Percentiles rank a stretch among this genome's conserved stretches.
phyloP scores from a whole-genome alignment of 2,888 invertebrate species.

The Eueremaeus valkanovi region DNA sequence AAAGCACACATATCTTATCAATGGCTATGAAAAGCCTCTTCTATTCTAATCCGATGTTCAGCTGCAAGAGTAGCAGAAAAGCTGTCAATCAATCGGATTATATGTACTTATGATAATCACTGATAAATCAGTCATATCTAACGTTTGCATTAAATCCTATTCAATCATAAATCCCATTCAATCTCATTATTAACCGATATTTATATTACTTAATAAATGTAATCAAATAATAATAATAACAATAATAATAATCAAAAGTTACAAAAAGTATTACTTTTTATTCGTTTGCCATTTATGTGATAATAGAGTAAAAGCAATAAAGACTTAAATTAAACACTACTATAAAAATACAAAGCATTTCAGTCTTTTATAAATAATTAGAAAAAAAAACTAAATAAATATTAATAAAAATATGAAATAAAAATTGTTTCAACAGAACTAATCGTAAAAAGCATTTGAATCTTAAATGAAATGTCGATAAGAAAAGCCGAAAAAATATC shows the following conservation, averaged over 20 bases:
- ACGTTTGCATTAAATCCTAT: background rate
- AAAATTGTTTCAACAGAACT: too few species aligned
- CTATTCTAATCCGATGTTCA: background rate
- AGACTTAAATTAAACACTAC: background rate
- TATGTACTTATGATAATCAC: background rate
- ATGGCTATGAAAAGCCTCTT: background rate
- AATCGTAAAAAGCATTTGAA: too few species aligned
- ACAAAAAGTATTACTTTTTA: background rate
- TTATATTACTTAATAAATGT: too few species aligned
- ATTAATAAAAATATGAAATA: too few species aligned
- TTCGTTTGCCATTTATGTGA: background rate
- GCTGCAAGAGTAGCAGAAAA: background rate
- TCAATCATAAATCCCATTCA: too few species aligned
- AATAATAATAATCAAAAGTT: background rate
- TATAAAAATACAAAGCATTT: too few species aligned
- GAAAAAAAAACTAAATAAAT: background rate
- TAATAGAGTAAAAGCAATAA: too few species aligned
- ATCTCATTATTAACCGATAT: background rate
- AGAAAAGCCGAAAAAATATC: too few species aligned
- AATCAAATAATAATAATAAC: background rate
- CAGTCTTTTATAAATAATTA: too few species aligned
- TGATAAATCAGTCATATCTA: slow-evolving; percentile 1
- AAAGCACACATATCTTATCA: background rate
- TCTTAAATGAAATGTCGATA: too few species aligned
- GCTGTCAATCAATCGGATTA: slow-evolving; percentile 10